These are phyloP conservation scores for Pogonophryne albipinna DNA, from an alignment of 2,797 vertebrate species.

Conservation along the genomic window DNA sequence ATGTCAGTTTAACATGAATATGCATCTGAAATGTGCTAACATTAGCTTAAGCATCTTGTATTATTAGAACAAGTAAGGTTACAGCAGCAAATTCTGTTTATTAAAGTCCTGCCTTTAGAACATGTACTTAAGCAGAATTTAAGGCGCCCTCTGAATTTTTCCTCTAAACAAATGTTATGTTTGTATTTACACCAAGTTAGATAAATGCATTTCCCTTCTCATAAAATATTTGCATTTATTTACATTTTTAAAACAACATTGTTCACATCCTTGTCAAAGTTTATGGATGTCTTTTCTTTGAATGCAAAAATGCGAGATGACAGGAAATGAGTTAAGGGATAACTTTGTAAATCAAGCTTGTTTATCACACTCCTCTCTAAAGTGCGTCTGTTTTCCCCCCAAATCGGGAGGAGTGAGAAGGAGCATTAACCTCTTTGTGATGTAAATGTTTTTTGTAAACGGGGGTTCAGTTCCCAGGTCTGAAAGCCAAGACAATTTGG, in stretches of 20 bases:
- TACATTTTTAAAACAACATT: not conserved
- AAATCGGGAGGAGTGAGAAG: not conserved
- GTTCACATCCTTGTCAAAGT: not conserved
- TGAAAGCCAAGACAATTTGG: not conserved
- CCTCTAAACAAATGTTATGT: not conserved
- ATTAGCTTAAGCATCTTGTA: no score
- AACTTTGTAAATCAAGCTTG: not conserved
- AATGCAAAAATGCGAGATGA: not conserved
- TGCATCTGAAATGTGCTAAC: not conserved
- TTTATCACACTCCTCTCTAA: not conserved
- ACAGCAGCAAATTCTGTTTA: no score
- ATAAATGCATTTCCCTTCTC: not conserved
- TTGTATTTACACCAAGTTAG: not conserved
- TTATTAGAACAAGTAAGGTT: no score
- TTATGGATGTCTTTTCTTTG: not conserved
- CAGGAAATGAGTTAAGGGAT: not conserved
- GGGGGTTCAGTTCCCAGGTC: constrained; percentile 48
- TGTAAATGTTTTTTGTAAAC: constrained; percentile 55
- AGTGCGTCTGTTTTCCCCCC: not conserved
- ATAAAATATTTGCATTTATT: not conserved
- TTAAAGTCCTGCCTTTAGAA: no score
- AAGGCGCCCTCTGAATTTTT: no score
- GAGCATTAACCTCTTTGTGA: constrained; percentile 43
- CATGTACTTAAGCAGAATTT: no score
- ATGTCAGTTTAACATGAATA: accelerated